A percentile compares a stretch with the other conserved stretches of the same genome.
phyloP scores from a whole-genome alignment of 2,888 invertebrate genomes.

The Syritta pipiens region DNA sequence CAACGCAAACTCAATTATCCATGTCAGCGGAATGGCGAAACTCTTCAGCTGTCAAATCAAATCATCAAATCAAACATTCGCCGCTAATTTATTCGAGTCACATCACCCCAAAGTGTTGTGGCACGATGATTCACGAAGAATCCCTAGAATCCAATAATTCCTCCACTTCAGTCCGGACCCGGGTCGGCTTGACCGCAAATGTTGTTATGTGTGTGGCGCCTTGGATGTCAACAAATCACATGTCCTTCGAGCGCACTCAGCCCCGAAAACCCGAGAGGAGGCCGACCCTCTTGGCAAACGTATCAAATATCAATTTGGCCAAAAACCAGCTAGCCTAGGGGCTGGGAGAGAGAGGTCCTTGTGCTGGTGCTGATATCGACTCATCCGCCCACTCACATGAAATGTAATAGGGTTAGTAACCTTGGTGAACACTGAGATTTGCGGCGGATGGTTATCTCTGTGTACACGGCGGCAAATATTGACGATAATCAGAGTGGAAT shows the following conservation, averaged over 20 bases:
- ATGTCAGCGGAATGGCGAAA: background rate
- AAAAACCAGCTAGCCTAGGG: no score
- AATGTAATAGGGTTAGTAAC: slow-evolving; percentile 16
- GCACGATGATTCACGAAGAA: slow-evolving; percentile 1
- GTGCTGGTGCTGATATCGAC: no score
- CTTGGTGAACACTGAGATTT: slow-evolving; percentile 20
- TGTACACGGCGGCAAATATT: slow-evolving; percentile 38
- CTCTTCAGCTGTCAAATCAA: slow-evolving; percentile 17
- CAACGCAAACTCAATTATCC: background rate
- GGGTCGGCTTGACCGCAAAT: slow-evolving; percentile 10
- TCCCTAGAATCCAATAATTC: slow-evolving; percentile 20
- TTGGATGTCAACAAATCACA: slow-evolving; percentile 18
- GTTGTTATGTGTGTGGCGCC: slow-evolving; percentile 31
- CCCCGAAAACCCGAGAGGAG: background rate
- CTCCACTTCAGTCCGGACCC: no score
- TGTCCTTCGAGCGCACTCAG: slow-evolving; percentile 1
- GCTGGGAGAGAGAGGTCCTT: no score
- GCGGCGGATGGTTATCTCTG: slow-evolving; percentile 8
- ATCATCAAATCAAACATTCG: slow-evolving; percentile 37
- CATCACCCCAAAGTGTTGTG: slow-evolving; percentile 3
- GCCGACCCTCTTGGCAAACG: slow-evolving; percentile 20
- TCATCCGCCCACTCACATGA: background rate
- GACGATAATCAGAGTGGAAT: slow-evolving; percentile 33
- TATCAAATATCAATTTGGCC: slow-evolving; percentile 45
- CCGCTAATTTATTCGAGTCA: slow-evolving; percentile 29